phyloP scores from a whole-genome alignment of 2,888 invertebrate genomes.

The Eupeodes latifasciatus region DNA sequence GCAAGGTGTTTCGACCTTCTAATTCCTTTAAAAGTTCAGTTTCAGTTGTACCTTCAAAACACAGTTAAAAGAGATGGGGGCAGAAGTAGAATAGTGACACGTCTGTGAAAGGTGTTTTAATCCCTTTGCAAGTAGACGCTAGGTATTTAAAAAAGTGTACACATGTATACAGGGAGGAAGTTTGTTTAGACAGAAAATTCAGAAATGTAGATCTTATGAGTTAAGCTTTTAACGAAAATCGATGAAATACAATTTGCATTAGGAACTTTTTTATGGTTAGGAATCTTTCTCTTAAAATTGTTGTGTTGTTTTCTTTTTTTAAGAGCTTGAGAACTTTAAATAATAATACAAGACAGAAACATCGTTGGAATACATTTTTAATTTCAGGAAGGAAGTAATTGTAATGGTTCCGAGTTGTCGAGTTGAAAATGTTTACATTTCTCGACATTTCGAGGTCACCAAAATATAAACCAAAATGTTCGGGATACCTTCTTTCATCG shows the following conservation, averaged over 20 bases:
- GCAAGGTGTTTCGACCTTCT: conserved; percentile 27
- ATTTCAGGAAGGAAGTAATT: too few relatives aligned
- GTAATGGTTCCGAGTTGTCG: too few relatives aligned
- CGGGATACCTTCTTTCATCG: too few relatives aligned
- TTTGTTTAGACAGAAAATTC: conserved; percentile 18
- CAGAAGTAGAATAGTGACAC: conserved; percentile 46
- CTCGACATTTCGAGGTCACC: too few relatives aligned
- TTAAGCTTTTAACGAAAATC: not conserved
- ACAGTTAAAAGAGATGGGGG: not conserved
- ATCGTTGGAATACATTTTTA: too few relatives aligned
- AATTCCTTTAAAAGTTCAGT: conserved; percentile 19
- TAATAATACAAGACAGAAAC: too few relatives aligned
- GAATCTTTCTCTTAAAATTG: not conserved
- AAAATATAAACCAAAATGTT: too few relatives aligned
- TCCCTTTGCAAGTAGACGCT: conserved; percentile 25
- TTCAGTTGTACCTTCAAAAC: not conserved
- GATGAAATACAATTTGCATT: not conserved
- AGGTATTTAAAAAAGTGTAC: conserved; percentile 40
- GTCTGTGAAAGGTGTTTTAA: conserved; percentile 63
- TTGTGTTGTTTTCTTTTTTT: too few relatives aligned
- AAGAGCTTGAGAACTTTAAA: too few relatives aligned
- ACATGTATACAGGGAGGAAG: conserved; percentile 29
- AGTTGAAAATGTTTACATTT: too few relatives aligned
- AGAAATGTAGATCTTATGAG: not conserved
- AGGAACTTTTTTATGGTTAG: not conserved